Conservation (phyloP, 30 jellyfish, hydroid and myxozoan genomes). For the Hydractinia echinata region DNA sequence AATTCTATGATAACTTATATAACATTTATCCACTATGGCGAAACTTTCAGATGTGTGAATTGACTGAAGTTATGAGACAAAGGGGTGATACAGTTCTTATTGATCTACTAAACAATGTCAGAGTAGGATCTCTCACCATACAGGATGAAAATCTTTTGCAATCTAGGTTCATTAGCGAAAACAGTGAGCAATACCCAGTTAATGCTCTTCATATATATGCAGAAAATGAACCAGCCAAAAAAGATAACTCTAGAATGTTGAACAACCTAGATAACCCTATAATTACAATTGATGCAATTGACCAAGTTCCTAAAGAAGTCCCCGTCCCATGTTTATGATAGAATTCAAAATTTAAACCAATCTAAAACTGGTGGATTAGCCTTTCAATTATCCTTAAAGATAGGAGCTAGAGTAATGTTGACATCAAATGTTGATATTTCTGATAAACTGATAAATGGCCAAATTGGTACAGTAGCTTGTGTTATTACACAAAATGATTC, state of each 20-base stretch:
- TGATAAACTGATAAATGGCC: too few species aligned
- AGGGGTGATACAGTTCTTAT: not conserved
- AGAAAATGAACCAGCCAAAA: constrained; percentile 7
- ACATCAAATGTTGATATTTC: too few species aligned
- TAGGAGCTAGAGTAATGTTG: too few species aligned
- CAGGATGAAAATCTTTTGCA: not conserved
- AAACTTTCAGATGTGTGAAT: constrained; percentile 24
- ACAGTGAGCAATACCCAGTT: not conserved
- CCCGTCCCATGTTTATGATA: not conserved
- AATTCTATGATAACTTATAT: not conserved
- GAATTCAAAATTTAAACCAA: not conserved
- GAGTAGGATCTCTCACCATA: not conserved
- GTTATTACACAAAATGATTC: too few species aligned
- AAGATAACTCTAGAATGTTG: not conserved
- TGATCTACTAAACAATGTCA: not conserved
- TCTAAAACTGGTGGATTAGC: too few species aligned
- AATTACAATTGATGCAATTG: not conserved
- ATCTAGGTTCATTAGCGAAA: not conserved
- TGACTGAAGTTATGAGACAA: constrained; percentile 38
- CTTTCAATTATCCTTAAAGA: too few species aligned
- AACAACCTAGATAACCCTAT: not conserved
- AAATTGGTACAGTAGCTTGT: too few species aligned
- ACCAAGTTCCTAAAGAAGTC: constrained; percentile 4
- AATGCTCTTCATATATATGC: not conserved
- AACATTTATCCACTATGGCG: constrained; percentile 11